Conservation (phyloP, 2,888 invertebrate species). For the Zaprionus lineosus region DNA sequence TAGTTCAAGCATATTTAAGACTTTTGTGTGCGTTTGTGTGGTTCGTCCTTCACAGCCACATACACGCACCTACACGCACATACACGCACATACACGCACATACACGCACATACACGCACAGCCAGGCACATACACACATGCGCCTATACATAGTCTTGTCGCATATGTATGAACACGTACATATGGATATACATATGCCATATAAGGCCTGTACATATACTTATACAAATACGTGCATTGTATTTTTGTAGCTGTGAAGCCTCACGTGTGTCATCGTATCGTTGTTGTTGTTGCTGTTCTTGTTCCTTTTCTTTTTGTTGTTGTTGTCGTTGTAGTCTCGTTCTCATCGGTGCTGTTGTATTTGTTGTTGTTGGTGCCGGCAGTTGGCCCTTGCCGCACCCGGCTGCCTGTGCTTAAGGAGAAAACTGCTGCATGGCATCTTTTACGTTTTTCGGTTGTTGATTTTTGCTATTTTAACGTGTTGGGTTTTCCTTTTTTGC, state of each 20-base stretch:
- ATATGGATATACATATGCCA: conserved; percentile 12
- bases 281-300: conserved; percentile 1
- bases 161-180: conserved; percentile 28
- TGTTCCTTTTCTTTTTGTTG: neutral
- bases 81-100: conserved; percentile 19
- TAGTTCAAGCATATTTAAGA: conserved; percentile 68
- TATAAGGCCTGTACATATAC: no score
- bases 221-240: conserved; percentile 29
- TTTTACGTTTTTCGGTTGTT: conserved; percentile 64
- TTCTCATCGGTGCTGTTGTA: neutral
- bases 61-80: conserved; percentile 23
- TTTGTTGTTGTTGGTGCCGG: neutral
- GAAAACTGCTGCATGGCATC: conserved; percentile 64
- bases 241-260: conserved; percentile 60
- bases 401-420: conserved; percentile 26
- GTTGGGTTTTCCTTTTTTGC: conserved; percentile 27
- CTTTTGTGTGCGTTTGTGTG: conserved; percentile 39
- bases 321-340: no score
- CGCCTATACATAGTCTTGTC: conserved; percentile 1
- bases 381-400: neutral
- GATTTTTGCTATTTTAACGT: conserved; percentile 60
- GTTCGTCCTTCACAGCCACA: conserved; percentile 51
- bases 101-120: no score
- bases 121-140: no score
- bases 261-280: conserved; percentile 55